Base-by-base conservation (phyloP, 2,888 invertebrate species). In the Melanophora roralis region DNA sequence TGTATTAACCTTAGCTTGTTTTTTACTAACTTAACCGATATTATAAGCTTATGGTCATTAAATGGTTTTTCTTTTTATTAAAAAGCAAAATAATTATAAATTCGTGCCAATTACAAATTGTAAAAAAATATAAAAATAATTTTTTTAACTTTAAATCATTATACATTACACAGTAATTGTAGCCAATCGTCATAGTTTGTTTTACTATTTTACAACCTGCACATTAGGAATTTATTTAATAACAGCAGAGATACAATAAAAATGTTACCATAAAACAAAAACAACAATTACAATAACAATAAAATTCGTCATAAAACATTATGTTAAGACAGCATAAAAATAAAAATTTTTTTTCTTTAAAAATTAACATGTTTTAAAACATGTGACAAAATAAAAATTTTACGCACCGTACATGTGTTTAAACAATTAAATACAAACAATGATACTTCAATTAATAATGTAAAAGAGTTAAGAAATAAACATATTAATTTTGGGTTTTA, bases 171-270 rank as follows among this genome's bases (percentile, higher is more conserved):
- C 55, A 34, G 19, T 2, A 53, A 55, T 32, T 6, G 43, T 34
- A 68, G 57, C 21, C 34, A 64, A 64, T n/a, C 21, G 43, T 38
- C 27, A 6, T 27, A 27, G 27, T 27, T 3, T 5, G 27, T 27
- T 27, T 27, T 27, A 27, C 23, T 40, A 40, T 51, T 51, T 27
- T 34, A 45, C 62, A 53, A 71, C 80, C 67, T 80, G 76, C 55
- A 76, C 71, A 76, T 60, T 55, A 62, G 69, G 62, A 76, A 76
- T 76, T 69, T 47, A 65, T 62, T 16, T 16, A 72, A 62, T 53
- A 71, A 60, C 51, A 51, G 21, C 40, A 40, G 6, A 40, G 19
- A n/a, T 36, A 7, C 7, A 59, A 34, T 32, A 67, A 55, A 40
- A 69, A 59, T 16, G 19, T 11, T 36, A 7, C 7, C 49, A 34